A percentile compares a stretch with the other conserved stretches of the same genome.
Conservation (phyloP, 2,888 invertebrate species). For the Phyllotreta striolata region DNA sequence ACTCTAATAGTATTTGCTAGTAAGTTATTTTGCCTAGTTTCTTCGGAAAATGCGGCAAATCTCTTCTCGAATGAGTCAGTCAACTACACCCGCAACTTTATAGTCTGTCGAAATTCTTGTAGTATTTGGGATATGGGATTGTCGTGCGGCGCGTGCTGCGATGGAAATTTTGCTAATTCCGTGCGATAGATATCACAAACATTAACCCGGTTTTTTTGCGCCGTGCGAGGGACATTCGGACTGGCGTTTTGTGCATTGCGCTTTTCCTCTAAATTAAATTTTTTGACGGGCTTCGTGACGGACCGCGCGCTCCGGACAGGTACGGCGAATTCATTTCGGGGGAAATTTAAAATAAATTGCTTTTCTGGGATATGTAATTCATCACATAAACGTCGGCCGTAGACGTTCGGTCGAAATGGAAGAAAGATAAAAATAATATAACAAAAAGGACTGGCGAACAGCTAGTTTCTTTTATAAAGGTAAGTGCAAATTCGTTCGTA, state of each 20-base stretch:
- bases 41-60: no score
- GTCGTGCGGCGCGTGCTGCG: constrained; percentile 1
- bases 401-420: constrained; percentile 1
- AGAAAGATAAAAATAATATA: no score
- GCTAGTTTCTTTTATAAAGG: no score
- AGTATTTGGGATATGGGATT: no score
- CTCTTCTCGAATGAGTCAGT: no score
- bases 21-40: no score
- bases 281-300: constrained; percentile 16
- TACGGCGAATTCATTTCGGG: constrained; percentile 12
- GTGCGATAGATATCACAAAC: constrained; percentile 2
- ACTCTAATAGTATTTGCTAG: no score
- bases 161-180: constrained; percentile 9
- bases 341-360: constrained; percentile 23
- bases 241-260: not conserved
- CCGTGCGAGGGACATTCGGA: constrained; percentile 3
- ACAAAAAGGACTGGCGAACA: no score
- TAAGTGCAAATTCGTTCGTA: no score
- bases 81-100: no score
- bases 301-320: constrained; percentile 9
- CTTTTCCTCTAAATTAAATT: constrained; percentile 15
- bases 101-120: no score
- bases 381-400: constrained; percentile 13
- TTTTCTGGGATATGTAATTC: constrained; percentile 20
- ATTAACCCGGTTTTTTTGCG: no score